These are phyloP conservation scores for Sinocyclocheilus anophthalmus DNA, from an alignment of 2,113 vertebrate genomes.

Conservation along the genomic window DNA sequence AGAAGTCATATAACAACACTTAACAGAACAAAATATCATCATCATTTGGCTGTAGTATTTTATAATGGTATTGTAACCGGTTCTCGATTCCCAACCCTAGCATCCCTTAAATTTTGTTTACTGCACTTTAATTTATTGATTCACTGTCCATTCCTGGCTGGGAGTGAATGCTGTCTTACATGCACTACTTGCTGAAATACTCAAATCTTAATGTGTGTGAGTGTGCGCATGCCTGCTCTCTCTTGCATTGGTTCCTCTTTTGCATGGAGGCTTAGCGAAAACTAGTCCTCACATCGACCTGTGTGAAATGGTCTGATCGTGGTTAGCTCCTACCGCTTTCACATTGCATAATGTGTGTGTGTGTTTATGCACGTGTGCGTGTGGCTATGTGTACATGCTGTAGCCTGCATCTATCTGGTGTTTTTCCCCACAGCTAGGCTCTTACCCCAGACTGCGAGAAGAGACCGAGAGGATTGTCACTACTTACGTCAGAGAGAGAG, in stretches of 20 bases:
- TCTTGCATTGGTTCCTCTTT: background rate
- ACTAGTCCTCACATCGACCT: conserved; percentile 1
- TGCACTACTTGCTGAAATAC: background rate
- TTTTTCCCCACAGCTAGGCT: conserved; percentile 79
- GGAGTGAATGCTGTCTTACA: conserved; percentile 36
- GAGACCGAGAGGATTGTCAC: conserved; percentile 96
- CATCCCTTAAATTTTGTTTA: background rate
- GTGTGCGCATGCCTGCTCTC: background rate
- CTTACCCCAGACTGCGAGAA: conserved; percentile 90
- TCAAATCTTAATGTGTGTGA: background rate
- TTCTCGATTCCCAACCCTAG: background rate
- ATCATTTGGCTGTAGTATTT: background rate
- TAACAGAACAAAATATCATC: background rate
- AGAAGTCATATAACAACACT: too few species aligned
- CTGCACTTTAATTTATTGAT: background rate
- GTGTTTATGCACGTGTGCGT: background rate
- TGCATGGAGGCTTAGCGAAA: conserved; percentile 18
- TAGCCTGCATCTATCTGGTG: conserved; percentile 59
- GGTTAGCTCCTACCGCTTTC: conserved; percentile 1
- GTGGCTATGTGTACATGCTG: conserved; percentile 1
- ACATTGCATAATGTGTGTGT: background rate
- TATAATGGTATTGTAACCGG: background rate
- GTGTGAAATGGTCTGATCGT: conserved; percentile 16
- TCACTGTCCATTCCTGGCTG: conserved; percentile 58
- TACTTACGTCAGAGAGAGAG: conserved; percentile 88